Conservation (phyloP, 2,113 vertebrate species). For the Callospermophilus lateralis region DNA sequence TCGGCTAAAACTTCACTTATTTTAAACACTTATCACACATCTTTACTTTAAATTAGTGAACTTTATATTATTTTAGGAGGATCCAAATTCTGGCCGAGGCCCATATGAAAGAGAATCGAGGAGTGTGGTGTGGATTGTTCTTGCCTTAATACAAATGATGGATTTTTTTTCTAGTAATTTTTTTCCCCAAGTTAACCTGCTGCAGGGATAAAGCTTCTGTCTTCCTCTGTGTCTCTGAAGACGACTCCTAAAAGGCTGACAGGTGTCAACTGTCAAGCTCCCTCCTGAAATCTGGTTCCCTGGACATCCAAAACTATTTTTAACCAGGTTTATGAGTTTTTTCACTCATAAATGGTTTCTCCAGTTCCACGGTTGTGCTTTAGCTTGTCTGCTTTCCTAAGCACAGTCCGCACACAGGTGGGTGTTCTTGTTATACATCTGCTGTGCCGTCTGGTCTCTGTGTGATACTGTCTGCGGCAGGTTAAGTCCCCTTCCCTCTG, state of each 20-base stretch:
- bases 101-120: not conserved
- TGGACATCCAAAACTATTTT: constrained; percentile 73
- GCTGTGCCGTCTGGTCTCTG: constrained; percentile 13
- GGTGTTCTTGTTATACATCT: constrained; percentile 78
- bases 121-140: not conserved
- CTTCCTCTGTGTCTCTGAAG: constrained; percentile 47
- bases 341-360: constrained; percentile 74
- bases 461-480: constrained; percentile 42
- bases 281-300: constrained; percentile 68
- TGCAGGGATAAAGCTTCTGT: not conserved
- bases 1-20: not conserved
- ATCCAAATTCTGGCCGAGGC: not conserved
- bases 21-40: not conserved
- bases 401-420: constrained; percentile 29
- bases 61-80: not conserved
- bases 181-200: not conserved
- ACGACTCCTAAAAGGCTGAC: constrained; percentile 28
- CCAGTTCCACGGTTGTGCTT: not conserved
- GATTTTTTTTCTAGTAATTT: not conserved
- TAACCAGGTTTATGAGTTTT: constrained; percentile 73
- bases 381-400: constrained; percentile 52
- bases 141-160: not conserved
- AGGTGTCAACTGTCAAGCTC: constrained; percentile 68
- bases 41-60: constrained; percentile 44
- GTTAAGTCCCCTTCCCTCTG: not conserved